Base-by-base conservation (phyloP, 2,888 invertebrate species). In the Dichetophora obliterata region DNA sequence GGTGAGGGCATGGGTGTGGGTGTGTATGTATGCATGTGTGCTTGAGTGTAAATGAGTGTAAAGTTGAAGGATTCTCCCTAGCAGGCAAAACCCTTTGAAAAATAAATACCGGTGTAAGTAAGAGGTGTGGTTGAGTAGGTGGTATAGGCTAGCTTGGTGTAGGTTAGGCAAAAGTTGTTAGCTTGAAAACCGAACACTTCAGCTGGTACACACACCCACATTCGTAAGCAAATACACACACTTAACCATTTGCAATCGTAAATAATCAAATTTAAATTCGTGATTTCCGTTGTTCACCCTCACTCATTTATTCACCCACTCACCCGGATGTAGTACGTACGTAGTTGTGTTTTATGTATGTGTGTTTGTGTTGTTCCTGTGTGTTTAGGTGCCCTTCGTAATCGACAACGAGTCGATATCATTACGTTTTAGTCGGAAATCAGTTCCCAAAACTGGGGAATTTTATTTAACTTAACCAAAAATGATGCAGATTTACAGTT, bases 201-300 rank as follows among this genome's bases (percentile, higher is more conserved):
- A 8, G 27, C 24, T 24, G 14, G 19, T 27, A 50, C n/a, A 24
- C 52, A n/a, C 48, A 68, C 43, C 19, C 43, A 57, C 43, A 34
- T n/a, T n/a, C n/a, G n/a, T n/a, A n/a, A n/a, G n/a, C 22, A 54
- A 14, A 16, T 68, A n/a, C 5, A 27, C 61, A n/a, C 50, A 16
- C 61, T 31, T 9, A 54, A 43, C 48, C 57, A 61, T 75, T 57
- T 37, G 78, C 52, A 71, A 69, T 75, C 37, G 75, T 34, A 66
- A 50, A 66, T 73, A 79, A 79, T 79, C 77, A 79, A 79, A 79
- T 79, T 77, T 76, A 79, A 77, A 77, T 76, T 74, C 68, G 71
- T 76, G 76, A 77, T 79, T 79, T 77, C 79, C 77, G 75, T 48
- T 75, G 57, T 73, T 48, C 72, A 27, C 48, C 22, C 22, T 34